Base-by-base conservation (phyloP, 2,888 invertebrate species). In the Malthinus flaveolus region DNA sequence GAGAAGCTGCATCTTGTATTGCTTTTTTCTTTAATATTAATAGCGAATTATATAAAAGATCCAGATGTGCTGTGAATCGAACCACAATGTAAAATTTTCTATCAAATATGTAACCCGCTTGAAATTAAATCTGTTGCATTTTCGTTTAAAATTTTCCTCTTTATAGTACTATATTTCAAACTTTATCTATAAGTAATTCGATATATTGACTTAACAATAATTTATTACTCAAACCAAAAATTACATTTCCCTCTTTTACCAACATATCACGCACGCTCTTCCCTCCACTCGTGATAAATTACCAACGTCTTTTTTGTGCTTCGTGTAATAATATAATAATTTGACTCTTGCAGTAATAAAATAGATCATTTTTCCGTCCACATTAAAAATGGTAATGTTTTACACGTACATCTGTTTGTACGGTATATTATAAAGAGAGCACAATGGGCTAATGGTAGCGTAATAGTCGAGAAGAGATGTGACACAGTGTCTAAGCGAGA, bases 401-500 rank as follows among this genome's bases (percentile, higher is more conserved):
- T 63, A 60, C 65, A 58, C 61, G 56, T 59, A 58, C 54, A 57
- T 58, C 53, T 57, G 56, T 60, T 56, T 42, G 54, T 52, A 56
- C 59, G 60, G 59, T 55, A 59, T 61, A 59, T 59, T 63, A 64
- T 59, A 55, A 58, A 57, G 57, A 54, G 55, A 45, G 58, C 60
- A 59, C 62, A 61, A 51, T 56, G 62, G 62, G 65, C 67, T 68
- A 68, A 68, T 67, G 65, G 67, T 61, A 46, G 63, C 65, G 62
- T 68, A 68, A 68, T 68, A 67, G 69, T 53, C 63, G 66, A 63
- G 64, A 66, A 65, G 65, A 62, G 68, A 67, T 70, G 67, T 68
- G 67, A 66, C 67, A 66, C 59, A 49, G 62, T 62, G 55, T 66
- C 64, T 59, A 62, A 68, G 63, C 59, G 59, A 61, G 60, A 61